phyloP scores from a whole-genome alignment of 2,888 invertebrate species.

The Diarsia rubi region DNA sequence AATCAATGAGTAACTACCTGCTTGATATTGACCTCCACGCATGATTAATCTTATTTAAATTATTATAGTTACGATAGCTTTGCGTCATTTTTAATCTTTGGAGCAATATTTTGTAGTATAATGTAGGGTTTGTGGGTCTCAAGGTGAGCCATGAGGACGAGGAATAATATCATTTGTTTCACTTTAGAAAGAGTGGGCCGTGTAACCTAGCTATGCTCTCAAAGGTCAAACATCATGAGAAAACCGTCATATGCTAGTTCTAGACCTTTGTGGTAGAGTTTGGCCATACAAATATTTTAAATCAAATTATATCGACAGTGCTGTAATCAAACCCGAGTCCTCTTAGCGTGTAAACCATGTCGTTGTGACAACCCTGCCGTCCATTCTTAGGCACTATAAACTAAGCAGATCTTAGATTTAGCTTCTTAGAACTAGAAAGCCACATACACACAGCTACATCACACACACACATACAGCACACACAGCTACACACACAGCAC shows the following conservation, averaged over 20 bases:
- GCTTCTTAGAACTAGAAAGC: too few species aligned
- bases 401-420: neutral
- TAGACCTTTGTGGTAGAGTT: neutral
- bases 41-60: constrained; percentile 38
- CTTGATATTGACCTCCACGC: constrained; percentile 45
- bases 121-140: neutral
- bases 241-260: neutral
- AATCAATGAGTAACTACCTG: constrained; percentile 25
- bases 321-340: neutral
- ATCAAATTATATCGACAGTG: too few species aligned
- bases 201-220: neutral
- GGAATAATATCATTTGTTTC: neutral
- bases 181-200: neutral
- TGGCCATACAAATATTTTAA: neutral
- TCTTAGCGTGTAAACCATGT: neutral
- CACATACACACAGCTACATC: too few species aligned
- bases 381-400: too few species aligned
- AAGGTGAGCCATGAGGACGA: neutral
- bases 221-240: neutral
- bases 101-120: neutral
- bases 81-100: constrained; percentile 24
- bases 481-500: too few species aligned
- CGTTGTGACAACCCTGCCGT: neutral
- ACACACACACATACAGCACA: too few species aligned
- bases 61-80: constrained; percentile 15